Evolutionary conservation across 92 coral and sea anemone genomes (phyloP).

Genomic region (Micromussa lordhowensis): DNA sequence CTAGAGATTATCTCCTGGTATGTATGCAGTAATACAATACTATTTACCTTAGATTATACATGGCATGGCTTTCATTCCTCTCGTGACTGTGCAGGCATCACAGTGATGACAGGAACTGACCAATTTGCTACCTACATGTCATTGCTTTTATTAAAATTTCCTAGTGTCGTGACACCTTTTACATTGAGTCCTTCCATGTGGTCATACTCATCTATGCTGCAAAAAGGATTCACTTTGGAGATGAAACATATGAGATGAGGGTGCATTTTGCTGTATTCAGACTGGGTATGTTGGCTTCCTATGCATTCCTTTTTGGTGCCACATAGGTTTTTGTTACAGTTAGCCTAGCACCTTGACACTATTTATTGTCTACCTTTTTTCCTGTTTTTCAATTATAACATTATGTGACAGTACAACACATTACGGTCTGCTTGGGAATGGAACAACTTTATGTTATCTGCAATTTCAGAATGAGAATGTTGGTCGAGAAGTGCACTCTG

Average conservation of each 20-base stretch:
- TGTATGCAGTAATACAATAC: background rate
- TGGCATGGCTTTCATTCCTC: background rate
- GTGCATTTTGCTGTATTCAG: conserved; percentile 38
- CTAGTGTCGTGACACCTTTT: conserved; percentile 61
- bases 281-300: conserved; percentile 36
- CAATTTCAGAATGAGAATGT: conserved; percentile 60
- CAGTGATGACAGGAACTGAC: background rate
- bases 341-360: no score
- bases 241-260: conserved; percentile 19
- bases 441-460: background rate
- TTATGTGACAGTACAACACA: no score
- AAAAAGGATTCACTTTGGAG: conserved; percentile 48
- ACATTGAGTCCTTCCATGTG: conserved; percentile 53
- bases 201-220: conserved; percentile 37
- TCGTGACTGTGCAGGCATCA: background rate
- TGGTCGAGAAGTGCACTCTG: conserved; percentile 28
- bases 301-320: no score
- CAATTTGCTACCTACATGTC: background rate
- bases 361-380: no score
- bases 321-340: no score
- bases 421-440: background rate
- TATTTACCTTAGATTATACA: background rate
- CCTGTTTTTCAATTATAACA: no score
- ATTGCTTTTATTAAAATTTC: background rate
- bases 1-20: conserved; percentile 57